Conservation (phyloP, 2,113 vertebrate genomes). For the Sorex araneus region DNA sequence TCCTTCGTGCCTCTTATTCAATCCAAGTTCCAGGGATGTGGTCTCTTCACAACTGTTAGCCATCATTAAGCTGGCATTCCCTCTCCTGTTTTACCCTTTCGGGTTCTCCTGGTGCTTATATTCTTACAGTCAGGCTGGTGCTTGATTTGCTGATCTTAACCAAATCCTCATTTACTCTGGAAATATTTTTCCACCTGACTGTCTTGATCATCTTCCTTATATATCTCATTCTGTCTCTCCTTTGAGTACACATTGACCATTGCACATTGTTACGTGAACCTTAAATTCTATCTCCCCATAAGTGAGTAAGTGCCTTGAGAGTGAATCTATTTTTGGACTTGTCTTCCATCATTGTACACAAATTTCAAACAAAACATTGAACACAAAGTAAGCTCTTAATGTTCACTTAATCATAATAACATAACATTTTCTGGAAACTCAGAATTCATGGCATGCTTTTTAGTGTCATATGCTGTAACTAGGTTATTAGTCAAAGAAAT, state of each 20-base stretch:
- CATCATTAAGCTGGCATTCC: too few species aligned
- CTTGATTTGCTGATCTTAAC: neutral
- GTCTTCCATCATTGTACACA: neutral
- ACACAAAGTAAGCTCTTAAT: neutral
- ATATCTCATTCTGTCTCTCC: neutral
- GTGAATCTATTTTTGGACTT: neutral
- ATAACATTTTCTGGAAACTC: neutral
- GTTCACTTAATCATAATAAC: neutral
- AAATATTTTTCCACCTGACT: neutral
- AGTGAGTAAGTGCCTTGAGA: neutral
- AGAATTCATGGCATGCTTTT: neutral
- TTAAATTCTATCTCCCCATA: neutral
- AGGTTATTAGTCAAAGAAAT: neutral
- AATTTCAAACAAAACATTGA: neutral
- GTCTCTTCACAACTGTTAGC: neutral
- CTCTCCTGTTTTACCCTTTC: too few species aligned
- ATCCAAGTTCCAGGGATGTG: neutral
- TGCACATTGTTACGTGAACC: neutral
- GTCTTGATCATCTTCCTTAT: neutral
- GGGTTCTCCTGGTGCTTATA: too few species aligned
- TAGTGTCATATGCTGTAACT: neutral
- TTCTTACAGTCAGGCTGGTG: neutral
- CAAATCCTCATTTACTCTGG: neutral
- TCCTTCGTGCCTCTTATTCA: neutral
- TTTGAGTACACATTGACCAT: neutral